Evolutionary conservation across 2,888 invertebrate genomes (phyloP), one percentile per base, ranked within the genome.

Genomic region (Mesorhabditis spiculigera): DNA sequence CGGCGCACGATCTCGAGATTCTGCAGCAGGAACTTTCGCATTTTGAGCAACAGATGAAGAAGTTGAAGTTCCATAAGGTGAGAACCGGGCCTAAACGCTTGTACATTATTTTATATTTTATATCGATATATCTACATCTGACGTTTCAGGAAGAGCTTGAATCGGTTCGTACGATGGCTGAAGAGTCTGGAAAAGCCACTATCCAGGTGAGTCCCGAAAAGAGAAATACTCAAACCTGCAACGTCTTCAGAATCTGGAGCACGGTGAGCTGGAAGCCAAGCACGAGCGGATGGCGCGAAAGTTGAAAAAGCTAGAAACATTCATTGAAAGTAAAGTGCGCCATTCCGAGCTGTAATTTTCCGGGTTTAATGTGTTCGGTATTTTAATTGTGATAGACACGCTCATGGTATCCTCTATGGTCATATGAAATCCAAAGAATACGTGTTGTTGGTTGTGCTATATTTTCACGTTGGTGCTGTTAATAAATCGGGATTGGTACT

Each of bases 241-340:
- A 50, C 58, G 58, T 13, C 67, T 71, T 3, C 71, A 75, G 63
- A 67, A 69, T 28, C 44, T 73, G 63, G 81, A 75, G 63, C 73
- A 74, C 63, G 72, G 68, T 8, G 77, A 81, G 44, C 65, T 82
- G 64, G 75, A 75, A 64, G 77, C 74, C 42, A 73, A 73, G 50
- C 77, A 79, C 6, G 81, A 80, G 62, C 75, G 75, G 61, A 67
- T 82, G 73, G 72, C 69, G n/a, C 73, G 78, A 8, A 82, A 82
- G 68, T 72, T 80, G 41, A 72, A 75, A 66, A 81, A 83, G 68
- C 69, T 80, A 16, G 82, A 83, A 73, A 74, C 74, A 63, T 82
- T 82, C 45, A 66, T 82, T 10, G 72, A 80, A 43, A 71, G 75
- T 44, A 82, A 81, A 70, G 71, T 82, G 16, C 68, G 65, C 62